Base-by-base conservation (phyloP, 2,113 vertebrate species). In the Grus americana region DNA sequence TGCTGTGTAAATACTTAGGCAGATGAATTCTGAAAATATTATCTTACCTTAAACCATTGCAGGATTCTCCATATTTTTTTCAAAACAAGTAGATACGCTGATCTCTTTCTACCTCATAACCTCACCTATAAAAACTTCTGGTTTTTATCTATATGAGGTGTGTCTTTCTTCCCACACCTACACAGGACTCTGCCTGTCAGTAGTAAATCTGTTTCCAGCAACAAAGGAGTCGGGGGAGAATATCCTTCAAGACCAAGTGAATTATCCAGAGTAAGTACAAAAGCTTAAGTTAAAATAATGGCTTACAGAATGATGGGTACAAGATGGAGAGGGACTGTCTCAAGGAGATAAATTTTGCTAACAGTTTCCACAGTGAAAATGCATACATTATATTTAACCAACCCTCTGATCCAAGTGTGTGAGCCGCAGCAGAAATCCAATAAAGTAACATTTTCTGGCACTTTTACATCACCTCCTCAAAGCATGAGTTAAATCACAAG, bases 111-210 rank as follows among this genome's bases (percentile, higher is more conserved):
- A 32, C 34, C 22, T 86, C 49, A n/a, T 82, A 84, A 65, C 24
- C 32, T 79, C 26, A 63, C 58, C 74, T 65, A 78, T 82, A 85
- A 85, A 91, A 91, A 32, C 62, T 73, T 79, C 32, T 85, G 73
- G 0, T 0, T 70, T 94, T 96, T 95, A 92, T 95, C 87, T 90
- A 58, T 75, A 89, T 55, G 74, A 93, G 94, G 78, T 89, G 73
- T 95, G 84, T 59, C 78, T 83, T 36, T 95, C 94, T 95, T 93
- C 87, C 71, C 94, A 95, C 91, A 96, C 94, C 86, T 95, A 82
- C 73, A 90, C 42, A 88, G 61, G 67, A 92, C 74, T 95, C 61
- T 84, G 61, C 30, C 65, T 95, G 91, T 93, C 88, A 89, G 88
- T 89, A 58, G 76, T 79, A 93, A 93, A 84, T 87, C 68, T 81